Evolutionary conservation across 2,797 vertebrate species (phyloP), one percentile per base, ranked within the genome.

Genomic region (Sus cebifrons): DNA sequence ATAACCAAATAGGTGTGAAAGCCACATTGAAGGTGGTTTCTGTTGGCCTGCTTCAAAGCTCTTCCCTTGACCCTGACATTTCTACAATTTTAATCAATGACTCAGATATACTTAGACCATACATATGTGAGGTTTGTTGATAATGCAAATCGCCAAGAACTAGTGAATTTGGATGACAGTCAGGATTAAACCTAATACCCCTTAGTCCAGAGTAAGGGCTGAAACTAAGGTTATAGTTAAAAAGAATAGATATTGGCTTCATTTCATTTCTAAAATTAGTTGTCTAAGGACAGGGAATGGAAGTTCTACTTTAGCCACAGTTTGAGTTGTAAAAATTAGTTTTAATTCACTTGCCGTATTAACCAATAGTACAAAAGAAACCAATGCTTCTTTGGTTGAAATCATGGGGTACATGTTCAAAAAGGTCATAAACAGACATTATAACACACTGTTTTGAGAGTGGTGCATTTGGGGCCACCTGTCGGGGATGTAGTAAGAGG

Each of bases 151-250:
- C 29, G 94, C 60, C 71, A 49, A 96, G 87, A 13, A 77, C 17
- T 65, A 77, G 79, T 85, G 23, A 88, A 79, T 40, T 86, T 96
- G 85, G 21, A 75, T 95, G 85, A 74, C 60, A 95, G n/a, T 75
- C 49, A 25, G 21, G 6, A 83, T 94, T 90, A 68, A 95, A 96
- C 29, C 67, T 85, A 52, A 32, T 89, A 70, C 77, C 36, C 60
- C 54, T 89, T 86, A 94, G 15, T 60, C 65, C 71, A 94, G 54
- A 88, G 62, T 40, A 86, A 93, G 29, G 60, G 74, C 74, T 87
- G 12, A 90, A 90, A 83, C 70, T 91, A 82, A 94, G 70, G 67
- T 62, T 73, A 44, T 79, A 70, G 62, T 78, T 91, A 5, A 40
- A 94, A 86, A 79, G 52, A 83, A 40, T 86, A 40, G 25, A 52